These are phyloP conservation scores for Trichopria drosophilae DNA, from an alignment of 2,888 invertebrate species.

Conservation along the genomic window DNA sequence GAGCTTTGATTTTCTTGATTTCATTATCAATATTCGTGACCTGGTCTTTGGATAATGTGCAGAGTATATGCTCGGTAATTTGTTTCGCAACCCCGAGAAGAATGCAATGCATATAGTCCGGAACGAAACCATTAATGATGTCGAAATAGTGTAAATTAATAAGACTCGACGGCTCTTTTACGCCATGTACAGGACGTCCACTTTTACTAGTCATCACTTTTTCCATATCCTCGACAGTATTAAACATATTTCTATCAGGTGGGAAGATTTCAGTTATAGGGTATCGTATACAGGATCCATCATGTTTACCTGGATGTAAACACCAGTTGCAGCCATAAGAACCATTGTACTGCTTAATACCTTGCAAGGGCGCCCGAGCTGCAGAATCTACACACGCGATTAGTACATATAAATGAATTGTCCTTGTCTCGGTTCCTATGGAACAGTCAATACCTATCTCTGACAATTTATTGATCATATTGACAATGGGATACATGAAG, in stretches of 20 bases:
- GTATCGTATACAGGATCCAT: neutral
- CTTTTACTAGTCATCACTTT: conserved; percentile 1
- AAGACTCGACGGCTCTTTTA: conserved; percentile 11
- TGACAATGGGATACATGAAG: neutral
- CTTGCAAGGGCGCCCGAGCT: neutral
- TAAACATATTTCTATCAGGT: neutral
- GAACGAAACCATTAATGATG: conserved; percentile 13
- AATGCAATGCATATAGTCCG: conserved; percentile 13
- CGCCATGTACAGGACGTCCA: conserved; percentile 15
- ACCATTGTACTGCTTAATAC: neutral
- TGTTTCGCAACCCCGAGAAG: conserved; percentile 5
- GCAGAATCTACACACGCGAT: neutral
- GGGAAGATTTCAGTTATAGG: neutral
- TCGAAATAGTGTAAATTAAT: conserved; percentile 13
- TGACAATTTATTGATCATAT: neutral
- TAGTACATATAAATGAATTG: neutral
- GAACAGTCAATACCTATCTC: neutral
- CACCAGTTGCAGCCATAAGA: neutral
- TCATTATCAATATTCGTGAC: too few species aligned
- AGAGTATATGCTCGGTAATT: conserved; percentile 2
- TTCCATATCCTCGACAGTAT: conserved; percentile 11
- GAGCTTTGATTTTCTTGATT: too few species aligned
- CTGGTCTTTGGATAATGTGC: too few species aligned
- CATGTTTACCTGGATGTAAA: neutral
- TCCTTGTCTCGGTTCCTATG: neutral